Percentiles rank a stretch among this genome's conserved stretches.
phyloP scores from a whole-genome alignment of 2,797 vertebrate species.

The Eospalax fontanierii region DNA sequence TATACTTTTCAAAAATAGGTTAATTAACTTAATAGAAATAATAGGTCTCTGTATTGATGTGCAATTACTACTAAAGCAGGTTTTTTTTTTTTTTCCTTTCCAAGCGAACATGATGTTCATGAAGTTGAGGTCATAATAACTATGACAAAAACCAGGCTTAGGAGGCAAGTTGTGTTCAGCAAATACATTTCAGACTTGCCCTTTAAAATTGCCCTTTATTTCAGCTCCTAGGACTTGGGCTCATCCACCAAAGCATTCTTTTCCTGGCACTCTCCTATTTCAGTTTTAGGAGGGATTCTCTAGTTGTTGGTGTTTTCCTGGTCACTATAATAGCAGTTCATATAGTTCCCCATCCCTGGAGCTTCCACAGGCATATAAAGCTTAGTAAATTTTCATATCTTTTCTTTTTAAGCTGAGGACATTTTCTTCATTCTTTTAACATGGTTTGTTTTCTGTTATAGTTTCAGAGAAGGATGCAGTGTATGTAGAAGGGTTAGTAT shows the following conservation, averaged over 20 bases:
- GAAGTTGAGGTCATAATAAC: slow-evolving; percentile 79
- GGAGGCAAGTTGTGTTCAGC: slow-evolving; percentile 55
- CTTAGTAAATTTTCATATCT: slow-evolving; percentile 7
- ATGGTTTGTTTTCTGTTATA: not conserved
- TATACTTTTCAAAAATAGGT: slow-evolving; percentile 82
- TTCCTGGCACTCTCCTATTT: slow-evolving; percentile 53
- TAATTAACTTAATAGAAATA: slow-evolving; percentile 84
- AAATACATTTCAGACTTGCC: slow-evolving; percentile 41
- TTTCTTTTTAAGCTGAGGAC: slow-evolving; percentile 29
- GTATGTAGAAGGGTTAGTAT: not conserved
- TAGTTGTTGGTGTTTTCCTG: slow-evolving; percentile 60
- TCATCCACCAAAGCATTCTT: not conserved
- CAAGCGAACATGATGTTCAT: slow-evolving; percentile 75
- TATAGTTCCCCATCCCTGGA: not conserved
- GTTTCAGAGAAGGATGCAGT: slow-evolving; percentile 10
- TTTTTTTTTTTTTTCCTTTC: slow-evolving; percentile 76
- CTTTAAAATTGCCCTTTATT: slow-evolving; percentile 59
- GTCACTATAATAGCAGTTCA: not conserved
- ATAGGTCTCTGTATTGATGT: slow-evolving; percentile 81
- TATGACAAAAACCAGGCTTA: slow-evolving; percentile 82
- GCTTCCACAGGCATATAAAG: not conserved
- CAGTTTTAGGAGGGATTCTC: slow-evolving; percentile 63
- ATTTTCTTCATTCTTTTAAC: slow-evolving; percentile 55
- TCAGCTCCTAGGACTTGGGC: slow-evolving; percentile 43
- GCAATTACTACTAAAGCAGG: slow-evolving; percentile 73